Evolutionary conservation across 2,797 vertebrate species (phyloP).

Genomic region (Arremon aurantiirostris): DNA sequence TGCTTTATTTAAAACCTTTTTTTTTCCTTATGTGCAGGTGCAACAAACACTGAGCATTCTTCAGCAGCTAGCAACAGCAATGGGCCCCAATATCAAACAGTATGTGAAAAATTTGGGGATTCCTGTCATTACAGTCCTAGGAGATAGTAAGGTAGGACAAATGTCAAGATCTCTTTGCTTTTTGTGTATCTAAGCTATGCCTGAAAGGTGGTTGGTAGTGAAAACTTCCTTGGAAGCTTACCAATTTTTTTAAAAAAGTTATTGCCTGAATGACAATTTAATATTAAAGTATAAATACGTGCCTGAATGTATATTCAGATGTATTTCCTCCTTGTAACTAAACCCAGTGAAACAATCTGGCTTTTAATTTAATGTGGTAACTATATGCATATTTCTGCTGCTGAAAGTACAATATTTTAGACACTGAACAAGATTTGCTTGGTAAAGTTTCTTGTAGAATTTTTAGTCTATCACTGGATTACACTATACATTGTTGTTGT

Average conservation of each 20-base stretch:
- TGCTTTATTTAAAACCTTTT: neutral
- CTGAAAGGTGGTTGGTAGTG: neutral
- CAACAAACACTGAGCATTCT: conserved; percentile 92
- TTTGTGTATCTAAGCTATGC: neutral
- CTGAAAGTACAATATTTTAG: neutral
- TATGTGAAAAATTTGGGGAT: conserved; percentile 90
- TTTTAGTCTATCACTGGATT: neutral
- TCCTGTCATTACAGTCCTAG: conserved; percentile 89
- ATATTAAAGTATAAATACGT: neutral
- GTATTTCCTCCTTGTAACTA: neutral
- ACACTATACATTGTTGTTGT: neutral
- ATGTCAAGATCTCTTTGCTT: neutral
- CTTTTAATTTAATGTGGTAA: neutral
- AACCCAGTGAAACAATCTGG: neutral
- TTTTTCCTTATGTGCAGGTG: conserved; percentile 76
- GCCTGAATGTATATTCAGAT: neutral
- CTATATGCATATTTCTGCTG: neutral
- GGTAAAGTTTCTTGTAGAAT: neutral
- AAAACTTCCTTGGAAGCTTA: neutral
- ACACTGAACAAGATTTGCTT: neutral
- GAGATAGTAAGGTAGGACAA: conserved; percentile 91
- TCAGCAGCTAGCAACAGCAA: conserved; percentile 90
- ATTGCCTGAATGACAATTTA: neutral
- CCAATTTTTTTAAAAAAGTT: rapidly evolving
- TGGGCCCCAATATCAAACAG: conserved; percentile 92